A percentile compares a stretch with the other conserved stretches of the same genome.
phyloP scores from a whole-genome alignment of 2,888 invertebrate species.

The Ophraella communa region DNA sequence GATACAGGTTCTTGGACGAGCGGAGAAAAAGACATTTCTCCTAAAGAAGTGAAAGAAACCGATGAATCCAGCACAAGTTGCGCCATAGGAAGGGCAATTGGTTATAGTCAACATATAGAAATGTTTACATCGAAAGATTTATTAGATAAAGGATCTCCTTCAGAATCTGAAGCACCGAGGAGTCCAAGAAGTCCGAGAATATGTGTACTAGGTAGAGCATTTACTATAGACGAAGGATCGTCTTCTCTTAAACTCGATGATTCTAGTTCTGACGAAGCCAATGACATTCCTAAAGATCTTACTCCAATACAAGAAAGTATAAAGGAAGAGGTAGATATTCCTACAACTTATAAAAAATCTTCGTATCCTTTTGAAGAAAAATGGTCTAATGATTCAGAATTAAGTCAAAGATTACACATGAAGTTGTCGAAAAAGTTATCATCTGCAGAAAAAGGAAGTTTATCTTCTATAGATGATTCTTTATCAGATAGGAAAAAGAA shows the following conservation, averaged over 20 bases:
- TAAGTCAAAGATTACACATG: slow-evolving; percentile 56
- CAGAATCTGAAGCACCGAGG: slow-evolving; percentile 50
- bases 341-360: slow-evolving; percentile 48
- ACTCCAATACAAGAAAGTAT: slow-evolving; percentile 51
- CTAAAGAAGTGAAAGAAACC: slow-evolving; percentile 66
- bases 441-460: slow-evolving; percentile 55
- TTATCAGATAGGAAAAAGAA: slow-evolving; percentile 47
- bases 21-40: slow-evolving; percentile 75
- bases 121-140: slow-evolving; percentile 70
- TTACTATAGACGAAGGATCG: slow-evolving; percentile 59
- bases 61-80: slow-evolving; percentile 80
- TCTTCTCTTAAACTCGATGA: slow-evolving; percentile 46
- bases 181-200: slow-evolving; percentile 58
- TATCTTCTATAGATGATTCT: slow-evolving; percentile 57
- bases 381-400: slow-evolving; percentile 59
- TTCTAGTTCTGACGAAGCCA: slow-evolving; percentile 53
- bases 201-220: slow-evolving; percentile 57
- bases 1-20: slow-evolving; percentile 80
- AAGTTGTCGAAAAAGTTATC: slow-evolving; percentile 58
- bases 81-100: slow-evolving; percentile 79
- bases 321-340: slow-evolving; percentile 40
- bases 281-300: slow-evolving; percentile 55
- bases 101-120: slow-evolving; percentile 77
- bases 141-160: slow-evolving; percentile 59
- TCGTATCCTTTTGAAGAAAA: slow-evolving; percentile 60